Conservation (phyloP, 2,113 vertebrate genomes). For the Muntiacus muntjak region DNA sequence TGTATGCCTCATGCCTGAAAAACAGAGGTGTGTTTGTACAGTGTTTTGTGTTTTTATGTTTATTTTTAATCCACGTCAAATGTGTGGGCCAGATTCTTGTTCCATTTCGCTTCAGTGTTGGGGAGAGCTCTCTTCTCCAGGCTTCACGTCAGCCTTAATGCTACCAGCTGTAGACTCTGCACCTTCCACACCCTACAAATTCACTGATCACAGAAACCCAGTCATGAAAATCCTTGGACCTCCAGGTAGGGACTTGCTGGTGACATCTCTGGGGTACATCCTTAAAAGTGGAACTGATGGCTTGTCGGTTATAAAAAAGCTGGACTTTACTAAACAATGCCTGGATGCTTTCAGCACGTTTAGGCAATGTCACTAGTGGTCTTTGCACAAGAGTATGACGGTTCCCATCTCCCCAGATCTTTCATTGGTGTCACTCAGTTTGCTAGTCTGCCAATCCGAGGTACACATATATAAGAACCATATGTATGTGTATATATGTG, state of each 20-base stretch:
- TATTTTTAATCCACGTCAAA: background rate
- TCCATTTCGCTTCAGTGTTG: background rate
- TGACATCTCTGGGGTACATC: background rate
- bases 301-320: fast-evolving
- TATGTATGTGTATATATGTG: background rate
- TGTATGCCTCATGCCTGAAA: fast-evolving
- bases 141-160: too few relatives aligned
- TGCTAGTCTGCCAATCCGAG: background rate
- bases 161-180: background rate
- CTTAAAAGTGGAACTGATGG: background rate
- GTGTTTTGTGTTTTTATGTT: background rate
- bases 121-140: fast-evolving
- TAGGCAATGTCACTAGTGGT: background rate
- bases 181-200: fast-evolving
- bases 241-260: fast-evolving
- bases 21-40: too few relatives aligned
- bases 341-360: background rate
- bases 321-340: background rate
- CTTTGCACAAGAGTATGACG: background rate
- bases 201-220: fast-evolving
- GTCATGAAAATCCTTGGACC: background rate
- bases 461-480: fast-evolving
- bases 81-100: background rate
- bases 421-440: background rate
- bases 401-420: background rate